Evolutionary conservation across 2,888 invertebrate genomes (phyloP).

Genomic region (Caenorhabditis drosophilae): DNA sequence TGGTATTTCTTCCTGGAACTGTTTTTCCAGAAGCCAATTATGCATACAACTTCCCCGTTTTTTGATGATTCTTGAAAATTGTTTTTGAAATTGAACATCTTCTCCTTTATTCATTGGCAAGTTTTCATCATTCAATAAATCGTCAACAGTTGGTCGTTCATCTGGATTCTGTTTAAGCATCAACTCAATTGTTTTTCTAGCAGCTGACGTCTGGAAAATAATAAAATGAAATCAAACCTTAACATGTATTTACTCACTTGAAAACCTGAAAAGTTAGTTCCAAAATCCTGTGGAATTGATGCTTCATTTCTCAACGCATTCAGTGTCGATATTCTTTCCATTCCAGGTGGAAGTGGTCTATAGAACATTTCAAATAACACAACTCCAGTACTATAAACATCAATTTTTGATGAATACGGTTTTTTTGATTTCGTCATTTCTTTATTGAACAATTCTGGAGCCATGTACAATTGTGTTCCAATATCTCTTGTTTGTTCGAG

Average conservation of each 20-base stretch:
- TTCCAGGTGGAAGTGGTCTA: conserved; percentile 82
- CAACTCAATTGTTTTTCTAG: conserved; percentile 37
- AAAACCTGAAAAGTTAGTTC: not conserved
- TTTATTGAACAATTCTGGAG: conserved; percentile 81
- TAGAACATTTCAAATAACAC: conserved; percentile 82
- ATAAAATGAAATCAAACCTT: no score
- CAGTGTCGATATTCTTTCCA: conserved; percentile 85
- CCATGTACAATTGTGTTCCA: conserved; percentile 92
- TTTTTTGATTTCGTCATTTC: not conserved
- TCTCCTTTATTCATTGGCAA: conserved; percentile 54
- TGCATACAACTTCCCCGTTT: conserved; percentile 34
- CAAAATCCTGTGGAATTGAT: conserved; percentile 15
- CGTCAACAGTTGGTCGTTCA: conserved; percentile 47
- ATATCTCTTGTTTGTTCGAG: conserved; percentile 74
- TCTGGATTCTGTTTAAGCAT: conserved; percentile 51
- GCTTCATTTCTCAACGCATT: conserved; percentile 46
- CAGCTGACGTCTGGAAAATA: conserved; percentile 11
- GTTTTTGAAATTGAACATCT: conserved; percentile 31
- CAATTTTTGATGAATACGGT: conserved; percentile 73
- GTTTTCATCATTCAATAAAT: conserved; percentile 49
- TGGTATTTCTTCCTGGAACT: conserved; percentile 39
- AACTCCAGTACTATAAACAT: conserved; percentile 75
- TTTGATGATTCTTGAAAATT: conserved; percentile 21
- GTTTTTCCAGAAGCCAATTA: conserved; percentile 34
- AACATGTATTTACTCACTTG: no score